These are phyloP conservation scores for Ormyrus rosae DNA, from an alignment of 2,888 invertebrate species.

Conservation along the genomic window DNA sequence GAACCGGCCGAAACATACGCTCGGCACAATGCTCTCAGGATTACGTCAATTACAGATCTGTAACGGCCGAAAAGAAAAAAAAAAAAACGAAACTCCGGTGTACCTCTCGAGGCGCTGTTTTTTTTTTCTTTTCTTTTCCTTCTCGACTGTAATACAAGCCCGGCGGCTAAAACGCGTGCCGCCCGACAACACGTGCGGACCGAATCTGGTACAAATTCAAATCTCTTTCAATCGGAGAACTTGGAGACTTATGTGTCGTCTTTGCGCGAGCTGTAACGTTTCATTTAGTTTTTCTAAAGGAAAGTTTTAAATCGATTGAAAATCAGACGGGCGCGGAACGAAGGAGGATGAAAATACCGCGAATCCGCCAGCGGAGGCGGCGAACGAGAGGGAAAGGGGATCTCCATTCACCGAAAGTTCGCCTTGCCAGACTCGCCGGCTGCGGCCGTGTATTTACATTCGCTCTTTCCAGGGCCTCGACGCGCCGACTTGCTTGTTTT, in stretches of 20 bases:
- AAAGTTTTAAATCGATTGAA: too few species aligned
- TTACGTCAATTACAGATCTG: background rate
- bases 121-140: background rate
- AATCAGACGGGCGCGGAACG: background rate
- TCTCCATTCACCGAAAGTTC: constrained; percentile 46
- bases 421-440: background rate
- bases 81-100: background rate
- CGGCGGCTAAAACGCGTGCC: background rate
- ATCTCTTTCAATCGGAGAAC: too few species aligned
- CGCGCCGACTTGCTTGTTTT: constrained; percentile 11
- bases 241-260: too few species aligned
- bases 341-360: background rate
- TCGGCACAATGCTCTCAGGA: background rate
- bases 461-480: constrained; percentile 42
- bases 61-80: background rate
- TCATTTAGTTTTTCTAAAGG: too few species aligned
- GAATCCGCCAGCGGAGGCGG: constrained; percentile 20
- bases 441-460: constrained; percentile 16
- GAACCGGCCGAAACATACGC: background rate
- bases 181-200: background rate
- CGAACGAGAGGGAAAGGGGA: constrained; percentile 23
- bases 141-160: background rate
- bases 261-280: too few species aligned
- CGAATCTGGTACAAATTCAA: background rate
- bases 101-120: too few species aligned